phyloP scores from a whole-genome alignment of 2,113 vertebrate species.

The Rhineura floridana region DNA sequence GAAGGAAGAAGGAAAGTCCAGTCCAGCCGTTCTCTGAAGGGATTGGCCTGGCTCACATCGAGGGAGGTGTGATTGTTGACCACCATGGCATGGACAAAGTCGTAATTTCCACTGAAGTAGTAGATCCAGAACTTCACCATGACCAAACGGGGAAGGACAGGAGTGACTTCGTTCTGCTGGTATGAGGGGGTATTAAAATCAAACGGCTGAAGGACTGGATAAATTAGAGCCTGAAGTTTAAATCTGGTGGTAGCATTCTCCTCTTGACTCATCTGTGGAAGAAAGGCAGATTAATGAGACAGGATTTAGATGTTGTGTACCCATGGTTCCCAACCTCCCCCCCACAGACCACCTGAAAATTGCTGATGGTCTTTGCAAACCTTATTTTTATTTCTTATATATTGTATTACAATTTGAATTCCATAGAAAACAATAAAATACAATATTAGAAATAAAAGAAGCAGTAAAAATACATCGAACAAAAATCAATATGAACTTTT shows the following conservation, averaged over 20 bases:
- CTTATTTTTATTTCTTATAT: too few species aligned
- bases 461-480: too few species aligned
- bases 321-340: too few species aligned
- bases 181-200: slow-evolving; percentile 95
- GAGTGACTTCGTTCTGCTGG: slow-evolving; percentile 88
- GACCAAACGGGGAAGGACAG: slow-evolving; percentile 83
- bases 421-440: too few species aligned
- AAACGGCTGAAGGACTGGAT: slow-evolving; percentile 91
- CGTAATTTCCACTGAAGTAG: slow-evolving; percentile 84
- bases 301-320: not conserved
- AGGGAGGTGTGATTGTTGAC: slow-evolving; percentile 91
- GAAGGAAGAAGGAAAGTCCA: slow-evolving; percentile 86
- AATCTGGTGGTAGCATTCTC: slow-evolving; percentile 70
- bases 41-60: slow-evolving; percentile 72
- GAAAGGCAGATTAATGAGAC: not conserved
- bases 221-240: slow-evolving; percentile 91
- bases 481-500: too few species aligned
- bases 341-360: too few species aligned
- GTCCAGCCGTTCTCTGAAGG: slow-evolving; percentile 77
- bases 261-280: slow-evolving; percentile 81
- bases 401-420: too few species aligned
- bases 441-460: too few species aligned
- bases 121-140: slow-evolving; percentile 92
- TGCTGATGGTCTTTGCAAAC: too few species aligned
- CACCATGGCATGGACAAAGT: slow-evolving; percentile 80